Evolutionary conservation across 1,140 invertebrate genomes (phyloP).

Genomic region (Monochamus saltuarius): DNA sequence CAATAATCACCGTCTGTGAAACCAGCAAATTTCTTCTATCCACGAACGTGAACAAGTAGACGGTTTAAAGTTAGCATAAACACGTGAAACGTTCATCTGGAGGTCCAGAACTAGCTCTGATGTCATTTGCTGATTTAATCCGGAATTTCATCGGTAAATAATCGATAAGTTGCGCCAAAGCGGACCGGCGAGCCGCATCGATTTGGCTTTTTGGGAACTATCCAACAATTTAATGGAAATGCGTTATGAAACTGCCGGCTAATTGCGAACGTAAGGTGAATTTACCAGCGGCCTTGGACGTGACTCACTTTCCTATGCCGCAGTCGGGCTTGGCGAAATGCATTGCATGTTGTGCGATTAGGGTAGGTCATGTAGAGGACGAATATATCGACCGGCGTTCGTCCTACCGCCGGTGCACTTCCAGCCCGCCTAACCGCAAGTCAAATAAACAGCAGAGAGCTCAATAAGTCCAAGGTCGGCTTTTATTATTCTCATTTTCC

Average conservation of each 20-base stretch:
- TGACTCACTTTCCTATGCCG: not conserved
- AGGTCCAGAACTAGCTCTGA: no score
- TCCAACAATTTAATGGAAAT: no score
- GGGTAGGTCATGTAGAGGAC: constrained; percentile 31
- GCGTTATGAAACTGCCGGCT: not conserved
- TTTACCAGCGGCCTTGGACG: not conserved
- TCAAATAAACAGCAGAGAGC: not conserved
- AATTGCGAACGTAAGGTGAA: not conserved
- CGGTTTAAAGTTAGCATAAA: no score
- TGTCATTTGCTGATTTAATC: no score
- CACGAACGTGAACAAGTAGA: no score
- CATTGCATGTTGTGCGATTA: constrained; percentile 20
- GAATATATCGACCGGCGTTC: constrained; percentile 11
- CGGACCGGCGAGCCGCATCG: no score
- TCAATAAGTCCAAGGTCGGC: constrained; percentile 10
- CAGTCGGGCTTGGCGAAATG: not conserved
- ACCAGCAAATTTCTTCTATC: no score
- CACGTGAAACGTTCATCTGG: no score
- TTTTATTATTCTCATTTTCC: not conserved
- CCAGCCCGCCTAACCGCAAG: not conserved
- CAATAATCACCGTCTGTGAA: no score
- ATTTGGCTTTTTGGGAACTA: no score
- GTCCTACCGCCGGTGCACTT: not conserved
- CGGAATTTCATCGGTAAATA: no score
- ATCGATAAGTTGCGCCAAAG: no score